Percentiles rank a stretch among this genome's conserved stretches.
Conservation (phyloP, 2,888 invertebrate genomes). For the Tachina lurida region DNA sequence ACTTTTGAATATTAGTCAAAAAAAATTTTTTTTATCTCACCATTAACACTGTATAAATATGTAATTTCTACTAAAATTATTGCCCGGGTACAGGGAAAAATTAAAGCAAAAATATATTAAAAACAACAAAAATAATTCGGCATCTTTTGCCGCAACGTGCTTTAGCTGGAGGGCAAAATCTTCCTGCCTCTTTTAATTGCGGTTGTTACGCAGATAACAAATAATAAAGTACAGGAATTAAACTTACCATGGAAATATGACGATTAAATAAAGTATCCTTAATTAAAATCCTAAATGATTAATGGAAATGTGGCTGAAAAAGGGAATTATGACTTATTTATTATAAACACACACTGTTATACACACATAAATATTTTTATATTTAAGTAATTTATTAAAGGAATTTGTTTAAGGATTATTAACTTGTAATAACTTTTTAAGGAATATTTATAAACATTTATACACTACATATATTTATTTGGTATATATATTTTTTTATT, state of each 20-base stretch:
- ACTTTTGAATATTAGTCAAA: too few species aligned
- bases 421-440: not conserved
- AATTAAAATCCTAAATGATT: slow-evolving; percentile 68
- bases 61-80: too few species aligned
- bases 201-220: slow-evolving; percentile 13
- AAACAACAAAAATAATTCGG: not conserved
- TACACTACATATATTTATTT: too few species aligned
- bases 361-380: not conserved
- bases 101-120: not conserved
- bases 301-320: slow-evolving; percentile 39
- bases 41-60: too few species aligned
- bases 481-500: not conserved
- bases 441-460: not conserved
- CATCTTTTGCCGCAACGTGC: slow-evolving; percentile 31
- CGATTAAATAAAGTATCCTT: slow-evolving; percentile 60
- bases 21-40: too few species aligned
- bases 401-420: not conserved
- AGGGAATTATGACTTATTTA: slow-evolving; percentile 40
- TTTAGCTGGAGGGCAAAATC: slow-evolving; percentile 11
- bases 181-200: not conserved
- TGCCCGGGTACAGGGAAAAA: not conserved
- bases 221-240: slow-evolving; percentile 17
- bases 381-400: not conserved
- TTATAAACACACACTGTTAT: slow-evolving; percentile 14
- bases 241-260: slow-evolving; percentile 63